These are phyloP conservation scores for Etheostoma cragini DNA, from an alignment of 2,113 vertebrate genomes.

Conservation along the genomic window DNA sequence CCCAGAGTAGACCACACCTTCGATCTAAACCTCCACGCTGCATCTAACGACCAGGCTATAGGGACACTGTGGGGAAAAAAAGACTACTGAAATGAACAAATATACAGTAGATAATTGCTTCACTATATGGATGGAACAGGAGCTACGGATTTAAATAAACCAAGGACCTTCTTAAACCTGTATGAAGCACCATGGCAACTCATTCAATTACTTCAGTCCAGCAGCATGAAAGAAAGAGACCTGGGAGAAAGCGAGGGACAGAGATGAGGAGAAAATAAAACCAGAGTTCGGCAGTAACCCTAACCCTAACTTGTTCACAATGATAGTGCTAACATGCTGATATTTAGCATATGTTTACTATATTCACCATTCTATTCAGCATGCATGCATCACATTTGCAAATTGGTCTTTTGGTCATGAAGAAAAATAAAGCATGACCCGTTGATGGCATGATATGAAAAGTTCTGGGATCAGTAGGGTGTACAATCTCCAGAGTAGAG, in stretches of 20 bases:
- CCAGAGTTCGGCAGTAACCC: not conserved
- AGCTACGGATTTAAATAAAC: not conserved
- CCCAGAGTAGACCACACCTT: slow-evolving; percentile 34
- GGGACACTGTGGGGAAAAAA: not conserved
- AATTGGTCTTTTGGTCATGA: not conserved
- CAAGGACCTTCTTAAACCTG: not conserved
- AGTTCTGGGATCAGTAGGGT: not conserved
- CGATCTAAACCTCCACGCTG: slow-evolving; percentile 16
- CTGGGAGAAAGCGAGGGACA: not conserved
- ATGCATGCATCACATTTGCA: not conserved
- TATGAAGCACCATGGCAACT: not conserved
- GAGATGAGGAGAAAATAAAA: not conserved
- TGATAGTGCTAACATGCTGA: not conserved
- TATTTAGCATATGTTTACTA: not conserved
- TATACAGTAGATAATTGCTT: not conserved
- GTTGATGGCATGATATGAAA: not conserved
- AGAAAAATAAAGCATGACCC: not conserved
- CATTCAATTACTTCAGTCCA: not conserved
- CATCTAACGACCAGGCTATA: not conserved
- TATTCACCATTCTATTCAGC: not conserved
- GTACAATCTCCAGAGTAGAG: not conserved
- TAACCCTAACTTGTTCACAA: not conserved
- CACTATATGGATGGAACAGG: no score
- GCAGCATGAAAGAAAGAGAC: not conserved
- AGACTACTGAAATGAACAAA: not conserved